phyloP scores from a whole-genome alignment of 1,140 invertebrate genomes.

The Zaprionus tsacasi region DNA sequence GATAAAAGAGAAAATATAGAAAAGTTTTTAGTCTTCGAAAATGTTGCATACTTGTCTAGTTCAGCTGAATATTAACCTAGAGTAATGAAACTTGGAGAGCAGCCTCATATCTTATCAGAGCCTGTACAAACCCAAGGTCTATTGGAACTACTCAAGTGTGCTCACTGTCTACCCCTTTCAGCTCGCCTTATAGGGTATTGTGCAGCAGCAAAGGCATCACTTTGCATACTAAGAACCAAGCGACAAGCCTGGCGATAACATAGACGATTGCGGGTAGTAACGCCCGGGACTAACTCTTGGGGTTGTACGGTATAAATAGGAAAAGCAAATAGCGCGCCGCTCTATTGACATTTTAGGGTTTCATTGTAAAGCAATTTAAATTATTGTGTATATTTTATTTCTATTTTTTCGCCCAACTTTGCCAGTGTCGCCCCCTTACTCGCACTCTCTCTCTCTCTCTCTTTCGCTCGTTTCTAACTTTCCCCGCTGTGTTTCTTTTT shows the following conservation, averaged over 20 bases:
- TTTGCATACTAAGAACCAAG: constrained; percentile 71
- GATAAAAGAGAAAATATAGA: no score
- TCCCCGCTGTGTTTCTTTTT: constrained; percentile 3
- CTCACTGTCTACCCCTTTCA: neutral
- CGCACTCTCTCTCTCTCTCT: neutral
- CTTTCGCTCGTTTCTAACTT: neutral
- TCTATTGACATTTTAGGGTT: constrained; percentile 82
- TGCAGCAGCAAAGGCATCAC: constrained; percentile 50
- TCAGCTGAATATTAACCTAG: neutral
- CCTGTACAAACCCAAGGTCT: neutral
- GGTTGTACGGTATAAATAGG: constrained; percentile 54
- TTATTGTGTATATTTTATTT: constrained; percentile 80
- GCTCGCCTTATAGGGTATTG: neutral
- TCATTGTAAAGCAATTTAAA: constrained; percentile 83
- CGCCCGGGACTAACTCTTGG: neutral
- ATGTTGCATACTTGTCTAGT: neutral
- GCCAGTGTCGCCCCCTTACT: no score
- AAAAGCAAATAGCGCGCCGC: constrained; percentile 69
- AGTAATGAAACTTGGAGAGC: neutral
- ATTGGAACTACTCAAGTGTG: neutral
- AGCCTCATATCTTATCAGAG: neutral
- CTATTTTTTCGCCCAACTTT: constrained; percentile 39
- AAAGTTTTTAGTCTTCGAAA: no score
- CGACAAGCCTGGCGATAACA: neutral
- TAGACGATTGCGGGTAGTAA: neutral